These are phyloP conservation scores for Halcyon leucocephala DNA, from an alignment of 2,797 vertebrate genomes.

Conservation along the genomic window DNA sequence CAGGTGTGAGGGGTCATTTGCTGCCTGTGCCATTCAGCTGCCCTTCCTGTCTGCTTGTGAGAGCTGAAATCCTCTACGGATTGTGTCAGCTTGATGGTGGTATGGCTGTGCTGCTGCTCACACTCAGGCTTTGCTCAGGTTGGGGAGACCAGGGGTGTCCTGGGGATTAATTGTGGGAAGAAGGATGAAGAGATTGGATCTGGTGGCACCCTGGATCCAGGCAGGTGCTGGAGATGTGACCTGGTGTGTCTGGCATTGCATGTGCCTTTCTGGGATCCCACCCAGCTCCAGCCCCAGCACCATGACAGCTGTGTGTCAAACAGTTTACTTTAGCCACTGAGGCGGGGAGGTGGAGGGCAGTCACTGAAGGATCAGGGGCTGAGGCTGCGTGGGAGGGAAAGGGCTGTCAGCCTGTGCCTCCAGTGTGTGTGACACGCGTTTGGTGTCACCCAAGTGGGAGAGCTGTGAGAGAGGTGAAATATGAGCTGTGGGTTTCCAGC, in stretches of 20 bases:
- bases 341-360: background rate
- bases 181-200: background rate
- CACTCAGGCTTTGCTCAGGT: fast-evolving
- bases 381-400: background rate
- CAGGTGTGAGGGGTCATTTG: fast-evolving
- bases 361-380: background rate
- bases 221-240: background rate
- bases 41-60: fast-evolving
- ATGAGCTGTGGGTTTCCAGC: constrained; percentile 29
- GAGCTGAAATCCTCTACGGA: fast-evolving
- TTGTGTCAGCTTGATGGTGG: fast-evolving
- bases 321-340: background rate
- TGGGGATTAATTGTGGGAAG: fast-evolving
- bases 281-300: background rate
- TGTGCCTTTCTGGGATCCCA: fast-evolving
- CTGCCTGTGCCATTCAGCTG: fast-evolving
- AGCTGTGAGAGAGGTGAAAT: constrained; percentile 17
- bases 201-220: fast-evolving
- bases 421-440: constrained; percentile 51
- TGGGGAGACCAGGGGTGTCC: fast-evolving
- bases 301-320: background rate
- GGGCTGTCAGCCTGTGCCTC: background rate
- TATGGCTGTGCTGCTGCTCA: background rate
- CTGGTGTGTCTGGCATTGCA: fast-evolving
- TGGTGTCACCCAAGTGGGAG: constrained; percentile 50